These are phyloP conservation scores for Thumatha senex DNA, from an alignment of 2,888 invertebrate species.

Conservation along the genomic window DNA sequence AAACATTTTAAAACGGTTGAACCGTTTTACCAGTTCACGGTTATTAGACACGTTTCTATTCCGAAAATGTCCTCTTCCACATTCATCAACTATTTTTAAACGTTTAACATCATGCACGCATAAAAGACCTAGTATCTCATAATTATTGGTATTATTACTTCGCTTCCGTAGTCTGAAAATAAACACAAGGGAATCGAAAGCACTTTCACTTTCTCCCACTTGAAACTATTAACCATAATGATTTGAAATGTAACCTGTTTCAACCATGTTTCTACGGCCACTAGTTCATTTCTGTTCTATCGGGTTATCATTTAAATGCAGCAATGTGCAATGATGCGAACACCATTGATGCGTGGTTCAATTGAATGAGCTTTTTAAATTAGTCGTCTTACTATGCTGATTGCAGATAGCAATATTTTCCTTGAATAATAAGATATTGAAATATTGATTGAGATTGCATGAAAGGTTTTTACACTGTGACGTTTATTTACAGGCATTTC, in stretches of 20 bases:
- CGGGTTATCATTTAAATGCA: constrained; percentile 16
- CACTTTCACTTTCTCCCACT: constrained; percentile 49
- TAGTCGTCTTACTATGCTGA: constrained; percentile 26
- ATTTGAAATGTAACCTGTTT: constrained; percentile 11
- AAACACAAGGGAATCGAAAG: constrained; percentile 41
- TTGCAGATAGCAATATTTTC: constrained; percentile 24
- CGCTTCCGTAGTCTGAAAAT: constrained; percentile 49
- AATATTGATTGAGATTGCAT: too few relatives aligned
- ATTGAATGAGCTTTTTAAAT: constrained; percentile 25
- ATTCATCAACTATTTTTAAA: constrained; percentile 14
- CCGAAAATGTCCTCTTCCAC: not conserved
- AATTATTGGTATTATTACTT: constrained; percentile 42
- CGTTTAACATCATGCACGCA: constrained; percentile 9
- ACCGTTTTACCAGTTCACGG: not conserved
- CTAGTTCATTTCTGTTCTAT: constrained; percentile 15
- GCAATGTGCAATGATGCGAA: constrained; percentile 34
- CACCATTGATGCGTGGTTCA: constrained; percentile 18
- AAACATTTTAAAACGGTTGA: not conserved
- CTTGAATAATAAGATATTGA: too few relatives aligned
- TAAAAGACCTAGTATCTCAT: constrained; percentile 25
- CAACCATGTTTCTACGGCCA: constrained; percentile 19
- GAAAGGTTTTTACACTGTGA: too few relatives aligned
- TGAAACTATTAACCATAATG: constrained; percentile 31
- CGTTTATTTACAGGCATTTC: too few relatives aligned
- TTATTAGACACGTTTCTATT: too few relatives aligned